These are phyloP conservation scores for Cantharis flavilabris DNA, from an alignment of 2,888 invertebrate genomes.

Conservation along the genomic window DNA sequence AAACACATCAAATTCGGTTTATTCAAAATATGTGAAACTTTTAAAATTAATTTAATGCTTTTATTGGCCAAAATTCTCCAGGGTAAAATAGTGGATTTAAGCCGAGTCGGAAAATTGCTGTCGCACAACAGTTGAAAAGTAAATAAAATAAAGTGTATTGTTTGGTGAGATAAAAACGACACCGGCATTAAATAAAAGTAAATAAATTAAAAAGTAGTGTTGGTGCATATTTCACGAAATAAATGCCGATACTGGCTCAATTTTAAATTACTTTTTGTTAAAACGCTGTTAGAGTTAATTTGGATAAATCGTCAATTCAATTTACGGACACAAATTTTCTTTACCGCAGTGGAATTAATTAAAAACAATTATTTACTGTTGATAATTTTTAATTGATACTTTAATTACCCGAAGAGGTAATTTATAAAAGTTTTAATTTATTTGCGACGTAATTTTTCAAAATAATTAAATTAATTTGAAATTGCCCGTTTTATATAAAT, in stretches of 20 bases:
- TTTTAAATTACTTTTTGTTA: neutral
- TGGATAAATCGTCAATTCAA: neutral
- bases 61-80: neutral
- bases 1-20: neutral
- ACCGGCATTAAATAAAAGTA: neutral
- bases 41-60: neutral
- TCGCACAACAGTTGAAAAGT: neutral
- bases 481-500: neutral
- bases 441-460: neutral
- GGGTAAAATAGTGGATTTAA: neutral
- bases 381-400: neutral
- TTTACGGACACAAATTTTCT: neutral
- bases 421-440: neutral
- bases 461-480: neutral
- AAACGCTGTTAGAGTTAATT: neutral
- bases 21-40: neutral
- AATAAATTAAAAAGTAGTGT: constrained; percentile 6
- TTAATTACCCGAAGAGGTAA: neutral
- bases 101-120: neutral
- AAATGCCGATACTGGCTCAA: neutral
- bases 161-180: constrained; percentile 10
- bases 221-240: neutral
- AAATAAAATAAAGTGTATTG: constrained; percentile 13
- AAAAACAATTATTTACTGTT: neutral
- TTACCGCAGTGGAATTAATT: neutral